Conservation (phyloP, 1,140 invertebrate species). For the Trachymyrmex septentrionalis region DNA sequence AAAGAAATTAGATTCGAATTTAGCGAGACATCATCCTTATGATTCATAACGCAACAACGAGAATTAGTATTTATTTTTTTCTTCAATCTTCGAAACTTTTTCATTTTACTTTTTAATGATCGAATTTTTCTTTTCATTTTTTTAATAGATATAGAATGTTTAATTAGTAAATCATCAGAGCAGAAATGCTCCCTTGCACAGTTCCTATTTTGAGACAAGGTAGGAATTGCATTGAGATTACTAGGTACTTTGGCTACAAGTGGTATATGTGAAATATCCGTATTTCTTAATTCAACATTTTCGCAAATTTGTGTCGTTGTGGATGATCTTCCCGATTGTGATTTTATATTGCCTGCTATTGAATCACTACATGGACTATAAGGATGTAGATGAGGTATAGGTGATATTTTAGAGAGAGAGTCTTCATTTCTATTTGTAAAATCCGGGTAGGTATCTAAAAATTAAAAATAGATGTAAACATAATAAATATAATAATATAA, state of each 20-base stretch:
- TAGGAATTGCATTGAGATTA: neutral
- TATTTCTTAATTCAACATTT: slow-evolving; percentile 23
- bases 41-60: slow-evolving; percentile 1
- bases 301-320: neutral
- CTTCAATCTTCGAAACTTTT: slow-evolving; percentile 50
- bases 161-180: neutral
- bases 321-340: neutral
- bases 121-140: slow-evolving; percentile 68
- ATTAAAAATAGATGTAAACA: slow-evolving; percentile 12
- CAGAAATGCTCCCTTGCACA: neutral
- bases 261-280: neutral
- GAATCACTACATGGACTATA: neutral
- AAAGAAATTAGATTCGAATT: slow-evolving; percentile 20
- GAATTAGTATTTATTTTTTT: slow-evolving; percentile 5
- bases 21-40: neutral
- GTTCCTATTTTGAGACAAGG: neutral
- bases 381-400: neutral
- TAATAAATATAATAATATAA: neutral
- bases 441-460: slow-evolving; percentile 16
- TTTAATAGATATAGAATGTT: slow-evolving; percentile 20
- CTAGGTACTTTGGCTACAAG: neutral
- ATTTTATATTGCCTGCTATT: neutral
- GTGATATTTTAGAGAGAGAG: neutral
- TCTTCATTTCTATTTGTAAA: slow-evolving; percentile 15
- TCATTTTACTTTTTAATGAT: slow-evolving; percentile 72